Percentiles rank a stretch among this genome's conserved stretches.
These are phyloP conservation scores for Heteropelma amictum DNA, from an alignment of 2,888 invertebrate genomes.

Conservation along the genomic window DNA sequence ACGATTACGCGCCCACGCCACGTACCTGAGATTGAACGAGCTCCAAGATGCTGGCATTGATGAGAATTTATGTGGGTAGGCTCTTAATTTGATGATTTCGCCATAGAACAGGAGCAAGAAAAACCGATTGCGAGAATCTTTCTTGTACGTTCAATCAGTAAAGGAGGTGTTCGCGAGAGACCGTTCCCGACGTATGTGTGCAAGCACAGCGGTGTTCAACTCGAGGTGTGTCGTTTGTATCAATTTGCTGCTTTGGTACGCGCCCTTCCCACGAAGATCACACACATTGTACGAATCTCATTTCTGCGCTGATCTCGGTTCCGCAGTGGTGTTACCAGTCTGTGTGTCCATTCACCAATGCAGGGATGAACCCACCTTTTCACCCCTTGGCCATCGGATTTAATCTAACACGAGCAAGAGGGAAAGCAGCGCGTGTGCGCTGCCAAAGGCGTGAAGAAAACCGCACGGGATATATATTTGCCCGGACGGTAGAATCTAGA, in stretches of 20 bases:
- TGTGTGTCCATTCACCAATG: conserved; percentile 15
- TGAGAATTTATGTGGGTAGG: conserved; percentile 52
- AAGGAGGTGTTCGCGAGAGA: conserved; percentile 15
- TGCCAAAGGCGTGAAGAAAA: conserved; percentile 31
- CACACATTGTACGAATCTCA: conserved; percentile 44
- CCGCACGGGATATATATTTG: conserved; percentile 33
- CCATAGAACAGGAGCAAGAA: conserved; percentile 42
- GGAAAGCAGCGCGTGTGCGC: conserved; percentile 29
- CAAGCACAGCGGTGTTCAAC: conserved; percentile 46
- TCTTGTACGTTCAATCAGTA: conserved; percentile 57
- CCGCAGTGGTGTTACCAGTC: neutral
- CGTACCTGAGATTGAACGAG: neutral
- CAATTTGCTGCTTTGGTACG: conserved; percentile 64
- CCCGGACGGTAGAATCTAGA: conserved; percentile 21
- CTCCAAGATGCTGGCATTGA: conserved; percentile 9
- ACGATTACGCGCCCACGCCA: neutral
- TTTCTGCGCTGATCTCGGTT: conserved; percentile 23
- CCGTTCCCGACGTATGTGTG: conserved; percentile 7
- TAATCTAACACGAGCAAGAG: conserved; percentile 66
- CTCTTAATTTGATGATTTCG: conserved; percentile 55
- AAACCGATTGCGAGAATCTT: conserved; percentile 55
- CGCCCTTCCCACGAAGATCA: conserved; percentile 1
- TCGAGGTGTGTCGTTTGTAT: conserved; percentile 71
- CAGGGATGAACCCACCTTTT: conserved; percentile 9
- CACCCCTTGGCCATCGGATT: conserved; percentile 61